These are phyloP conservation scores for Rhingia rostrata DNA, from an alignment of 2,888 invertebrate genomes.

Conservation along the genomic window DNA sequence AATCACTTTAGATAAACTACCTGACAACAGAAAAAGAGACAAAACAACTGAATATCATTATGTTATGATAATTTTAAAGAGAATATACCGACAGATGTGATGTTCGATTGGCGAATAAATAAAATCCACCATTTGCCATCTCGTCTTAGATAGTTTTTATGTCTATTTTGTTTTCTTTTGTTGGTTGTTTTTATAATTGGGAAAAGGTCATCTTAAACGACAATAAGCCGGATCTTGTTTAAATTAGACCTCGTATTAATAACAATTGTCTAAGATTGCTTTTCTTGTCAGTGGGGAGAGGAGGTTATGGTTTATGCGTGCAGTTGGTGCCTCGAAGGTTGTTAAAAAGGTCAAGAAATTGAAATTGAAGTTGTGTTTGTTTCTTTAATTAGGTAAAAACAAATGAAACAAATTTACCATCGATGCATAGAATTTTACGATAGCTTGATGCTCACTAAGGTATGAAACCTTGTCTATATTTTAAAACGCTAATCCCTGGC, in stretches of 20 bases:
- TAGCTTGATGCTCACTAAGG: no score
- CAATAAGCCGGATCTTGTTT: constrained; percentile 50
- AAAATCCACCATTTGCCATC: constrained; percentile 13
- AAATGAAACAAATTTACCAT: no score
- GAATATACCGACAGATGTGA: constrained; percentile 24
- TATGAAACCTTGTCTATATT: no score
- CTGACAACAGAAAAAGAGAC: constrained; percentile 29
- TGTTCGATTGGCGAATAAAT: constrained; percentile 12
- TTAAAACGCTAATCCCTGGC: no score
- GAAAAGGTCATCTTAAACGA: constrained; percentile 32
- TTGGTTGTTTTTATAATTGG: constrained; percentile 15
- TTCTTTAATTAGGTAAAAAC: no score
- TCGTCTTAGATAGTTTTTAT: constrained; percentile 23
- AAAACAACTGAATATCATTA: constrained; percentile 28
- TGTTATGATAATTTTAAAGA: constrained; percentile 54
- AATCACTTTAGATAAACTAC: constrained; percentile 55
- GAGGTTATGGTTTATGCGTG: not conserved
- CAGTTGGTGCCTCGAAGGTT: not conserved
- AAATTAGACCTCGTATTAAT: constrained; percentile 41
- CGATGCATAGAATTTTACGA: no score
- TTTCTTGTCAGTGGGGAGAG: not conserved
- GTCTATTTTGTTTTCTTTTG: constrained; percentile 8
- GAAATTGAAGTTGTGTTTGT: no score
- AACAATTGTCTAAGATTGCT: constrained; percentile 18
- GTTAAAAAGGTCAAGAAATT: no score